Conservation (phyloP, 2,797 vertebrate genomes). For the Sus cebifrons region DNA sequence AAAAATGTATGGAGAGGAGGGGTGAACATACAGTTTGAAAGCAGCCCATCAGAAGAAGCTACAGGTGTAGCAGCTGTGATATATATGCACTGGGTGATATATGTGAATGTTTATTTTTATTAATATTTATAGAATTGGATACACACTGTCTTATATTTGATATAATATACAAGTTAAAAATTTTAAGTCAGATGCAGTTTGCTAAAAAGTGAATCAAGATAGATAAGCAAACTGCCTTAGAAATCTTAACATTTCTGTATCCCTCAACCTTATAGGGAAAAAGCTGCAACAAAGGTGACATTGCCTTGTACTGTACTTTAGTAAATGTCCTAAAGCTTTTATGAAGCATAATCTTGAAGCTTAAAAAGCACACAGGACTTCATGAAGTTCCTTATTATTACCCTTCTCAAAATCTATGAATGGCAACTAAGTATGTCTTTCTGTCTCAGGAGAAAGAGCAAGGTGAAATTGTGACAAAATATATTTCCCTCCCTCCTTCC, state of each 20-base stretch:
- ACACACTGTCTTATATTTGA: background rate
- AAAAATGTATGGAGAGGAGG: background rate
- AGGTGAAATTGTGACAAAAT: background rate
- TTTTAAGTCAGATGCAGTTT: background rate
- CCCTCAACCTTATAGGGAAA: slow-evolving; percentile 35
- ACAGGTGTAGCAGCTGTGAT: background rate
- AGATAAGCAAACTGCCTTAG: background rate
- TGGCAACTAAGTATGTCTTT: background rate
- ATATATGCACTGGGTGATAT: background rate
- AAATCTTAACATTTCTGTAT: slow-evolving; percentile 8
- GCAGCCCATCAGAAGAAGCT: background rate
- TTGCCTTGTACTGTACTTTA: background rate
- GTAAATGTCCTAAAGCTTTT: background rate
- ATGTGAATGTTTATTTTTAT: slow-evolving; percentile 28
- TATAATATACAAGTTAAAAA: background rate
- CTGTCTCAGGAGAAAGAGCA: background rate
- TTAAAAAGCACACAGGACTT: background rate
- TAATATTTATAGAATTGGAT: background rate
- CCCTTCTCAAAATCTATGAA: background rate
- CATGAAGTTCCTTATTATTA: slow-evolving; percentile 4
- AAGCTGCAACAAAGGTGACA: background rate
- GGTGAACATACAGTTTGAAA: background rate
- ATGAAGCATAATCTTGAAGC: slow-evolving; percentile 26
- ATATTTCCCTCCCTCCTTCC: too few relatives aligned
- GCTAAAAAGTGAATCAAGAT: background rate